Base-by-base conservation (phyloP, 2,888 invertebrate species). In the Andrena bicolor region DNA sequence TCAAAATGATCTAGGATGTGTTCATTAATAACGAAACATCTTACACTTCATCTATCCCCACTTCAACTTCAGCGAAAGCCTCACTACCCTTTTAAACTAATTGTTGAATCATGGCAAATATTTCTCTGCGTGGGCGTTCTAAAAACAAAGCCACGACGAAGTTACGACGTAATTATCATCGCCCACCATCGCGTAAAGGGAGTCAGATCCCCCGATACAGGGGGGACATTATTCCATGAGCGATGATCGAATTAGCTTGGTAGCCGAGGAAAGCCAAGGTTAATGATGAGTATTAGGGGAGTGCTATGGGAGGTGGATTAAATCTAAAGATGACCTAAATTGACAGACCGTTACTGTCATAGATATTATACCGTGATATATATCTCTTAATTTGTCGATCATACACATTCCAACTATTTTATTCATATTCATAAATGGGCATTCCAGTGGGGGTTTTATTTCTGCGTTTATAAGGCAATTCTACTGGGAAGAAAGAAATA, bases 181-280 rank as follows among this genome's bases (percentile, higher is more conserved):
- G 10, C 60, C 61, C 10, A 75, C 41, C 63, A 61, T 65, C 65
- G 49, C 48, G 28, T 51, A 76, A 70, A 63, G 49, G 69, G 73
- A 83, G 73, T 75, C 66, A 71, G 76, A 71, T 71, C 71, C 74
- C 41, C 76, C 49, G 61, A 78, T 76, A 81, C 66, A 66, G 53
- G 64, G 82, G 56, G 77, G 76, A 72, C 72, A 71, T 76, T 80
- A 86, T 86, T 87, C 78, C 71, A 86, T 60, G 79, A 86, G 72
- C 76, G 75, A 74, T 87, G 80, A 90, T 87, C 84, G 79, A 87
- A 85, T 90, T 84, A 89, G 79, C 79, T 79, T 72, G 56, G 70
- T 51, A 79, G 61, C 72, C 58, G 83, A 80, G 82, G 78, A 80
- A 66, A 87, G 86, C 83, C 90, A 90, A 90, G 90, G 90, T 90